These are phyloP conservation scores for Ips typographus DNA, from an alignment of 1,140 invertebrate genomes.

Conservation along the genomic window DNA sequence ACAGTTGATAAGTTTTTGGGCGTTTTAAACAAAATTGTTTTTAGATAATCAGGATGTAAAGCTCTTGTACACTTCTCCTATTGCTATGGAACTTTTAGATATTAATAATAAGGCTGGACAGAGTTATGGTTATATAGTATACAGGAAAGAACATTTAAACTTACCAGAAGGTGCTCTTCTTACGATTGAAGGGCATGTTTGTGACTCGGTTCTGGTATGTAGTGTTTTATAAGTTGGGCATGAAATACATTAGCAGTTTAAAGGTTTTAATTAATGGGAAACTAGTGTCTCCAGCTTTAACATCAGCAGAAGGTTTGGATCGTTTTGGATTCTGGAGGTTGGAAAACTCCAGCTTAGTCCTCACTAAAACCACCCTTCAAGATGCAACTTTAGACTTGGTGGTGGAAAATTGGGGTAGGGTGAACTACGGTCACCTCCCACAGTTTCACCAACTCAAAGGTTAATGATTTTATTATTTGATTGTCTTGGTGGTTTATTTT, in stretches of 20 bases:
- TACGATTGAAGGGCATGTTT: conserved; percentile 53
- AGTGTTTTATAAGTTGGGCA: neutral
- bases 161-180: conserved; percentile 44
- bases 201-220: conserved; percentile 56
- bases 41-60: conserved; percentile 43
- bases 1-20: neutral
- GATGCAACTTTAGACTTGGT: conserved; percentile 56
- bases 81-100: conserved; percentile 60
- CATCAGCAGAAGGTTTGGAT: conserved; percentile 43
- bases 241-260: neutral
- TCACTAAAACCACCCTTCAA: conserved; percentile 29
- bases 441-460: conserved; percentile 57
- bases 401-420: conserved; percentile 62
- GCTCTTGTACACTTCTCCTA: conserved; percentile 29
- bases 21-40: neutral
- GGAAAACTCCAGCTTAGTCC: conserved; percentile 43
- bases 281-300: conserved; percentile 48
- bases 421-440: conserved; percentile 56
- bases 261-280: conserved; percentile 53
- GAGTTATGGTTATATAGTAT: conserved; percentile 61
- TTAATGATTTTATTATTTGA: conserved; percentile 39
- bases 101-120: conserved; percentile 60
- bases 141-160: conserved; percentile 48
- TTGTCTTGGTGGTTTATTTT: neutral
- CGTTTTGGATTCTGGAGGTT: conserved; percentile 55